Base-by-base conservation (phyloP, 2,113 vertebrate genomes). In the Gopherus evgoodei region DNA sequence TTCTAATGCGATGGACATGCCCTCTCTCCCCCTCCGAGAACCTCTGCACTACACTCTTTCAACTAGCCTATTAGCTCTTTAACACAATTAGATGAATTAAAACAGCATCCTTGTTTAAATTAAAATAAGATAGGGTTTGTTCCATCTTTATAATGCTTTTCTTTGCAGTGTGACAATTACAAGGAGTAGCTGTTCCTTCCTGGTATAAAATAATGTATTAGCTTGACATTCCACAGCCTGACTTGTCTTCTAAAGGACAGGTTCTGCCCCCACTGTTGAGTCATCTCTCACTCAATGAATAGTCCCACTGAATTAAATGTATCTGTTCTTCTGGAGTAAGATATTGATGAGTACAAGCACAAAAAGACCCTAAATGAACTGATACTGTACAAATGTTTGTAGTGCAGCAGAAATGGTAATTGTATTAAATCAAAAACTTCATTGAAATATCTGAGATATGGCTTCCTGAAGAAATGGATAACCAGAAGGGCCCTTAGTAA, bases 1-100 rank as follows among this genome's bases (percentile, higher is more conserved):
- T 53, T 53, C 52, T 53, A 53, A 21, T 21, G 52, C 6, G 17
- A 21, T 53, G 52, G 52, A 53, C 2, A 7, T 53, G 52, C 52
- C 52, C 52, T 53, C 52, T 53, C 52, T 53, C 42, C 52, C 52
- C 21, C 52, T 53, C 52, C 7, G 19, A 53, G 52, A 53, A 53
- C 19, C 52, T 53, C 6, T 94, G 76, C 16, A 10, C 83, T 89
- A 12, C 42, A 56, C 59, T 86, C 52, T 94, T 96, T 81, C 80
- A 91, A 96, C 94, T 89, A 96, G 69, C 56, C 87, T 62, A 78
- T 91, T 95, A 94, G 76, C 29, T 56, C 12, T 86, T 86, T 89
- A 89, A 94, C 76, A 82, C 86, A 95, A 90, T 78, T 88, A 91
- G 49, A 91, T 88, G 13, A 95, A 91, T 90, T 81, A 53, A 95